phyloP scores from a whole-genome alignment of 2,888 invertebrate genomes.

The Ceriagrion tenellum region DNA sequence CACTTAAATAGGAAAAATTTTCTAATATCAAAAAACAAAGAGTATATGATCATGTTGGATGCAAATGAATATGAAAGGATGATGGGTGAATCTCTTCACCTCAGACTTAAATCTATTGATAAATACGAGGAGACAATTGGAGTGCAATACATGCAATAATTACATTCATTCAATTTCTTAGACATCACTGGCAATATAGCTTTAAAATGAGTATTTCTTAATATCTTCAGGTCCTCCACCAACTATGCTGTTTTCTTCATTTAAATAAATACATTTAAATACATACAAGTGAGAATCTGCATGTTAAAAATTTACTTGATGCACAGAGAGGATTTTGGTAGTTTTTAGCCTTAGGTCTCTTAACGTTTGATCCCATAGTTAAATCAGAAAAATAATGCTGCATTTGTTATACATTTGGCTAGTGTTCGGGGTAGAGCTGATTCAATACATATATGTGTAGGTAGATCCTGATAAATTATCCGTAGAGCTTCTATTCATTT shows the following conservation, averaged over 20 bases:
- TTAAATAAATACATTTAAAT: constrained; percentile 56
- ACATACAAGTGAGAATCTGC: background rate
- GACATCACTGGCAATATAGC: constrained; percentile 37
- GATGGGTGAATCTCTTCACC: constrained; percentile 31
- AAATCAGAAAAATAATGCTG: constrained; percentile 19
- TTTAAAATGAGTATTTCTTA: constrained; percentile 41
- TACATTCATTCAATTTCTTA: constrained; percentile 42
- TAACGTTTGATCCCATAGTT: constrained; percentile 37
- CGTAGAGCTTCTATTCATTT: constrained; percentile 22
- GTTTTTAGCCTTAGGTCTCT: constrained; percentile 18
- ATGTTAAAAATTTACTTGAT: constrained; percentile 1
- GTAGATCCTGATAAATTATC: constrained; percentile 45
- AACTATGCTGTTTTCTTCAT: constrained; percentile 37
- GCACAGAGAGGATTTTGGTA: background rate
- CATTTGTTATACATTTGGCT: constrained; percentile 39
- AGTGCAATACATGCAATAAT: constrained; percentile 44
- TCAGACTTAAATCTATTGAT: constrained; percentile 41
- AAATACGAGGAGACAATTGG: constrained; percentile 42
- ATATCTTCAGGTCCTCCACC: constrained; percentile 49
- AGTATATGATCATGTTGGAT: constrained; percentile 39
- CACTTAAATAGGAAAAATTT: constrained; percentile 63
- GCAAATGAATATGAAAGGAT: constrained; percentile 54
- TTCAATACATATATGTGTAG: constrained; percentile 23
- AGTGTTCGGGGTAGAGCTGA: background rate
- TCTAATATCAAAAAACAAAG: constrained; percentile 49